phyloP scores from a whole-genome alignment of 1,140 invertebrate genomes.

The Drosophila littoralis region DNA sequence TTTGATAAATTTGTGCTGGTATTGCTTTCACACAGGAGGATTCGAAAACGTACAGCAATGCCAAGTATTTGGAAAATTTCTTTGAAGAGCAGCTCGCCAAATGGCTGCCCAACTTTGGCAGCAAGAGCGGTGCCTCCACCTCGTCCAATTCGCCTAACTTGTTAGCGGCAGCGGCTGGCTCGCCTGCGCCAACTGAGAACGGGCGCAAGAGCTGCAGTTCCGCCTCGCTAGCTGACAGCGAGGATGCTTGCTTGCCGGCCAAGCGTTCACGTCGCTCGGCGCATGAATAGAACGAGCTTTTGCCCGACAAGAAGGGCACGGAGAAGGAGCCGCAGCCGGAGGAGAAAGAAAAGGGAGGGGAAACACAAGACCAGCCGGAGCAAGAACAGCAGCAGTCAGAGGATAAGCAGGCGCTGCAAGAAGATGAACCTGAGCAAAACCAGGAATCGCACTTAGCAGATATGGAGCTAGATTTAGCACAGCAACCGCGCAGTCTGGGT shows the following conservation, averaged over 20 bases:
- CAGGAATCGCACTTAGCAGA: constrained; percentile 33
- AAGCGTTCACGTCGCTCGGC: constrained; percentile 65
- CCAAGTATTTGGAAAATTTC: constrained; percentile 93
- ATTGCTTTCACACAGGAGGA: constrained; percentile 87
- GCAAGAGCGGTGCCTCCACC: constrained; percentile 52
- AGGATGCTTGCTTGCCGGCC: constrained; percentile 70
- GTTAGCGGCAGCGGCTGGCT: constrained; percentile 41
- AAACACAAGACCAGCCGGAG: neutral
- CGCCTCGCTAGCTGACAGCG: constrained; percentile 67
- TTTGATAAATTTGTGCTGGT: constrained; percentile 38
- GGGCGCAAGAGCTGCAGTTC: constrained; percentile 75
- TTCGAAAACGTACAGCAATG: constrained; percentile 92
- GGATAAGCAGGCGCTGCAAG: constrained; percentile 12
- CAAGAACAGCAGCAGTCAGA: constrained; percentile 1
- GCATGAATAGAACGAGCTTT: constrained; percentile 80
- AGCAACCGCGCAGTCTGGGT: constrained; percentile 61
- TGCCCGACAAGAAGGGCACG: constrained; percentile 59
- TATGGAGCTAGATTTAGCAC: constrained; percentile 57
- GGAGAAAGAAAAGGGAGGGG: constrained; percentile 7
- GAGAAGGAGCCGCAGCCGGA: constrained; percentile 19
- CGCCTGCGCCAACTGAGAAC: constrained; percentile 69
- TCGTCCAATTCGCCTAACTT: constrained; percentile 58
- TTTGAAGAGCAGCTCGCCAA: constrained; percentile 93
- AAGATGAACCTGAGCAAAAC: constrained; percentile 7
- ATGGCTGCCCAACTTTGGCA: constrained; percentile 91